Conservation (phyloP, 2,113 vertebrate genomes). For the Muscicapa adusta region DNA sequence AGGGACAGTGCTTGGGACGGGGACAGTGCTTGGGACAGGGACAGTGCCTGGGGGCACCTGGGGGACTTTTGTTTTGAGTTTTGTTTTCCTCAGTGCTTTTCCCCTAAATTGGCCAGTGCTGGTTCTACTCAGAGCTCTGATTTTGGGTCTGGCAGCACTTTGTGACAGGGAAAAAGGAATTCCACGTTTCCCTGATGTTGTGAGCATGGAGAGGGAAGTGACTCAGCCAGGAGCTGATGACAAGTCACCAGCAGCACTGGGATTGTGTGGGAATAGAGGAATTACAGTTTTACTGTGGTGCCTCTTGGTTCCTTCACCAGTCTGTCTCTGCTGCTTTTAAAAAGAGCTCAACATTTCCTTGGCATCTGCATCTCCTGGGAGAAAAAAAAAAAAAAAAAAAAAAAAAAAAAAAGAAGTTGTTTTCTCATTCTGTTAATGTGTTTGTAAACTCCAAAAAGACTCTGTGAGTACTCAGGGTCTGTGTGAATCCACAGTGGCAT, state of each 20-base stretch:
- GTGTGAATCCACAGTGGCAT: not conserved
- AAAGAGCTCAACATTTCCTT: not conserved
- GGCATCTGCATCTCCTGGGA: not conserved
- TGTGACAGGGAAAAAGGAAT: not conserved
- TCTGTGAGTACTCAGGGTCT: not conserved
- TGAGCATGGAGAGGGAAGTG: not conserved
- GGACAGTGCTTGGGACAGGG: not conserved
- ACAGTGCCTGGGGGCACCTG: not conserved
- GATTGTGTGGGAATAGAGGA: not conserved
- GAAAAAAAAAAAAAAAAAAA: not conserved
- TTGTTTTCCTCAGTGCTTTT: not conserved
- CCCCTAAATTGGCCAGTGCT: not conserved
- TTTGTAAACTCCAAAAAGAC: slow-evolving; percentile 15
- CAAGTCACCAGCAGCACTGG: slow-evolving; percentile 14
- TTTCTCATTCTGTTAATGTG: not conserved
- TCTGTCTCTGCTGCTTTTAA: not conserved
- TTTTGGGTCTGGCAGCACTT: not conserved
- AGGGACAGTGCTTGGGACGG: too few species aligned
- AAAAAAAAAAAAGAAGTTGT: not conserved
- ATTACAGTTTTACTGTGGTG: not conserved
- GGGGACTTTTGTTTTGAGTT: not conserved
- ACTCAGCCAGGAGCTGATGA: slow-evolving; percentile 2
- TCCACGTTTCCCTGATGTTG: not conserved
- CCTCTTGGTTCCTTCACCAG: not conserved
- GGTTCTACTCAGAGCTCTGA: not conserved